Evolutionary conservation across 2,888 invertebrate genomes (phyloP).

Genomic region (Cactoblastis cactorum): DNA sequence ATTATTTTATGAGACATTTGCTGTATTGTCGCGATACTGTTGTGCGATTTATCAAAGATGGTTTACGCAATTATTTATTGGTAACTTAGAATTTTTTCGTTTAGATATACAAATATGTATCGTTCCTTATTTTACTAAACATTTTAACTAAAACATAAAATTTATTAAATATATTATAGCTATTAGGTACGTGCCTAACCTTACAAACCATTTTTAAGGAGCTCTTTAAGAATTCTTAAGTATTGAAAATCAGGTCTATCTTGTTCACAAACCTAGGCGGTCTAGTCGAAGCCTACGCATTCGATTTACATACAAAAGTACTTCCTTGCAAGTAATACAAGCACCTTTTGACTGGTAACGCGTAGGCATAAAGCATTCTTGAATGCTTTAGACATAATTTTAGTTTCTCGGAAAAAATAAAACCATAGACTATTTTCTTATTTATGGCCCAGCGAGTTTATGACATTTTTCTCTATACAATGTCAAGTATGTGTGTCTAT

Average conservation of each 20-base stretch:
- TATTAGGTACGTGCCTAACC: too few relatives aligned
- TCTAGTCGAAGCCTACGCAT: conserved; percentile 61
- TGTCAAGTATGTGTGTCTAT: neutral
- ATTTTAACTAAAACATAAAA: too few relatives aligned
- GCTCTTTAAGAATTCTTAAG: conserved; percentile 23
- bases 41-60: too few relatives aligned
- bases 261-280: conserved; percentile 41
- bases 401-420: conserved; percentile 21
- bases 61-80: too few relatives aligned
- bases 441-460: conserved; percentile 19
- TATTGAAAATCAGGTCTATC: conserved; percentile 46
- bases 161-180: too few relatives aligned
- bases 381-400: conserved; percentile 19
- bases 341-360: conserved; percentile 52
- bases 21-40: neutral
- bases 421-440: conserved; percentile 21
- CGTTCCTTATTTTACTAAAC: too few relatives aligned
- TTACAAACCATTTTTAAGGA: conserved; percentile 24
- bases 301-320: conserved; percentile 77
- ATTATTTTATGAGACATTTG: neutral
- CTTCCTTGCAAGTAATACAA: conserved; percentile 52
- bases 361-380: conserved; percentile 69
- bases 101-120: too few relatives aligned
- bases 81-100: too few relatives aligned
- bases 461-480: conserved; percentile 2